These are phyloP conservation scores for Lipotes vexillifer DNA, from an alignment of 2,113 vertebrate genomes.

Conservation along the genomic window DNA sequence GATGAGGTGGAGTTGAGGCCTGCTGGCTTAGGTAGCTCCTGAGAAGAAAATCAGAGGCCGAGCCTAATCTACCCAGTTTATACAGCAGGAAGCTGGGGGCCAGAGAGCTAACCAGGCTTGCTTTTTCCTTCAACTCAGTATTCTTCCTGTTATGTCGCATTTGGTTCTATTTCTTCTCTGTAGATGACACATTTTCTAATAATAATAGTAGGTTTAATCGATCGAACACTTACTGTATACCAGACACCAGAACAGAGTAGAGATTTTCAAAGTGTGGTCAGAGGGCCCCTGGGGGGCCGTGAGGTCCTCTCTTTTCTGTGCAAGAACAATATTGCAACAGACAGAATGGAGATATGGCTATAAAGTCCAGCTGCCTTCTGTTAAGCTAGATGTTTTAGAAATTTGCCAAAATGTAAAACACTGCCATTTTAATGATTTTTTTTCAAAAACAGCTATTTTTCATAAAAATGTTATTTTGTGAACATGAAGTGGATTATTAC, in stretches of 20 bases:
- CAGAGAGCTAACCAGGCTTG: neutral
- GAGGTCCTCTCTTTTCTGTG: neutral
- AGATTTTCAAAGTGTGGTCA: neutral
- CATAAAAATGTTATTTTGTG: neutral
- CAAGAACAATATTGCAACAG: neutral
- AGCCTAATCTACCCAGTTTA: neutral
- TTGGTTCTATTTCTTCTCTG: neutral
- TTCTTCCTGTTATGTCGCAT: neutral
- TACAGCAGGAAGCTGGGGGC: accelerated
- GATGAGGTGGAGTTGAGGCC: neutral
- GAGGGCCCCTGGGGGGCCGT: neutral
- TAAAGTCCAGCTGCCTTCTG: neutral
- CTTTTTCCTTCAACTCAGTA: neutral
- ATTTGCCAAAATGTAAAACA: neutral
- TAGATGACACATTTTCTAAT: neutral
- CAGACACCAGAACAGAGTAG: neutral
- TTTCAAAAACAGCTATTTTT: neutral
- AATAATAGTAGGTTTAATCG: neutral
- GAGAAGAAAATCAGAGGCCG: neutral
- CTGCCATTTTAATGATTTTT: neutral
- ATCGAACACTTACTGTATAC: neutral
- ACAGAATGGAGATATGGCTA: neutral
- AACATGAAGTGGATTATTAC: neutral
- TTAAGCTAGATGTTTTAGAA: neutral
- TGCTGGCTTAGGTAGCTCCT: neutral